Evolutionary conservation across 2,113 vertebrate genomes (phyloP).

Genomic region (Lasiurus cinereus): DNA sequence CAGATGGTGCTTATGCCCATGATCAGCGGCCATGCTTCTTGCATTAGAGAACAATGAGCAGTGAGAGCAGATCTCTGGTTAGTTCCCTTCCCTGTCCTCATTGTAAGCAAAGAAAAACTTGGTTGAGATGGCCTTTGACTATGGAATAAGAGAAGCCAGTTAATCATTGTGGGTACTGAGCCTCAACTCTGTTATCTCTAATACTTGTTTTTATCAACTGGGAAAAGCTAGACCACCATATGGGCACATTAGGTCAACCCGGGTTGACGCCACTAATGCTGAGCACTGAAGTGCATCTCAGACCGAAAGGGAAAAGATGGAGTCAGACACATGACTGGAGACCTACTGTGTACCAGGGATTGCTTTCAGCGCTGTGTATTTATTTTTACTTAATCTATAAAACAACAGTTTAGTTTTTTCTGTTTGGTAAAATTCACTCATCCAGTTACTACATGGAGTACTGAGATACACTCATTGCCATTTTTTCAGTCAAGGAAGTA

Average conservation of each 20-base stretch:
- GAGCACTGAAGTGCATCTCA: neutral
- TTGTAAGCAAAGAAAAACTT: neutral
- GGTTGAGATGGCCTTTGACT: neutral
- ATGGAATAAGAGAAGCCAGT: neutral
- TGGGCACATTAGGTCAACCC: neutral
- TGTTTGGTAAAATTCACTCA: neutral
- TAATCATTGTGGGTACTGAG: constrained; percentile 4
- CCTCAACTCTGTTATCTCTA: neutral
- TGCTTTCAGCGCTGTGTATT: neutral
- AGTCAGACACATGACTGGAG: neutral
- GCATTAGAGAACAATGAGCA: neutral
- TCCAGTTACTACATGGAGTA: neutral
- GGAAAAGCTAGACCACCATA: neutral
- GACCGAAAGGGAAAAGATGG: neutral
- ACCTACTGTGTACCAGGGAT: neutral
- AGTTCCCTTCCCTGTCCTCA: neutral
- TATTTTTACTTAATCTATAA: constrained; percentile 5
- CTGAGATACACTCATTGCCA: neutral
- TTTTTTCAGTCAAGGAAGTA: neutral
- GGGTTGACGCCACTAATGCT: neutral
- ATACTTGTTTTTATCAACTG: neutral
- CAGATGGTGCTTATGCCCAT: neutral
- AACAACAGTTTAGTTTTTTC: constrained; percentile 18
- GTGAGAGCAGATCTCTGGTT: neutral
- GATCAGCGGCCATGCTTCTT: neutral